Conservation (phyloP, 2,797 vertebrate species). For the Uromys caudimaculatus region DNA sequence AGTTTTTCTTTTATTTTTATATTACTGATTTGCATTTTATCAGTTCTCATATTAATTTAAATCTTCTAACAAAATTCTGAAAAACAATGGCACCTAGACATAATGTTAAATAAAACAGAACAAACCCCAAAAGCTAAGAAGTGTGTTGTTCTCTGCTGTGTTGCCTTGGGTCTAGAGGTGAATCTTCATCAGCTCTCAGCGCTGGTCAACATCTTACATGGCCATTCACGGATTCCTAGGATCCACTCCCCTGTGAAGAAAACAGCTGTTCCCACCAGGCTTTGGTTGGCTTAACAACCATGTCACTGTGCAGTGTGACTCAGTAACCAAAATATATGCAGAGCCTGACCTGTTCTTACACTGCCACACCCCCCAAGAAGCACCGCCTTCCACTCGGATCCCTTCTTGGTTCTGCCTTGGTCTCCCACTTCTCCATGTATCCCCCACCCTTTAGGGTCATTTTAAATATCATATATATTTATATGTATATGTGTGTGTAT, state of each 20-base stretch:
- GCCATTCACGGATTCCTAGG: neutral
- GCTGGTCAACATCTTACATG: conserved; percentile 14
- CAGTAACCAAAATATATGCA: accelerated
- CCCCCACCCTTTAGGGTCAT: neutral
- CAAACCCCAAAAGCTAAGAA: neutral
- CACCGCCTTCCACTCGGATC: neutral
- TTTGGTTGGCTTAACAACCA: neutral
- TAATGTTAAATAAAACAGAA: neutral
- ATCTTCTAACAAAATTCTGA: neutral
- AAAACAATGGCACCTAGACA: neutral
- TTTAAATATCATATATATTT: neutral
- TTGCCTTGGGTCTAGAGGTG: conserved; percentile 1
- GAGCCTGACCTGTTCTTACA: neutral
- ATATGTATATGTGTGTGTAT: neutral
- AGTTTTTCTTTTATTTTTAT: neutral
- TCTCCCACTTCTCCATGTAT: neutral
- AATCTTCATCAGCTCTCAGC: neutral
- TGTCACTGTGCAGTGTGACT: neutral
- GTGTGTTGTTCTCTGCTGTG: neutral
- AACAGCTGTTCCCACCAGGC: neutral
- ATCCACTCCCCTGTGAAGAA: neutral
- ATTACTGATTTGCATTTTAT: neutral
- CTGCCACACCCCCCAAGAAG: accelerated
- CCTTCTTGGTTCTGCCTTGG: accelerated
- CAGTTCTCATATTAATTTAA: neutral